These are phyloP conservation scores for Callipepla californica DNA, from an alignment of 2,113 vertebrate species.

Conservation along the genomic window DNA sequence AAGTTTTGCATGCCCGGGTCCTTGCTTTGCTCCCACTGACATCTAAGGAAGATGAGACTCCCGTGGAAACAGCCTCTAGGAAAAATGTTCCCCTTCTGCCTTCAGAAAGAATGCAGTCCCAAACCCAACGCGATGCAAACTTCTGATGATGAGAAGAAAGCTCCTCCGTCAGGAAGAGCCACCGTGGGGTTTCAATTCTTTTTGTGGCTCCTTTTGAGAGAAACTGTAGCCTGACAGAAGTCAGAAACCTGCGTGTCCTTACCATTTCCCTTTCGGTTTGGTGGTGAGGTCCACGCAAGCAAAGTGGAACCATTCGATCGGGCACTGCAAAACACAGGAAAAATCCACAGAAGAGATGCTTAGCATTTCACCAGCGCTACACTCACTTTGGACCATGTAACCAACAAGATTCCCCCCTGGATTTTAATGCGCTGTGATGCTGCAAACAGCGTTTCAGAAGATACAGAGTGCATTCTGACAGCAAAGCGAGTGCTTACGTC, in stretches of 20 bases:
- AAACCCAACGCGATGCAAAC: not conserved
- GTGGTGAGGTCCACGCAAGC: conserved; percentile 97
- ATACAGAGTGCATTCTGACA: not conserved
- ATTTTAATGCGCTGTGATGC: not conserved
- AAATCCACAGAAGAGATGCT: not conserved
- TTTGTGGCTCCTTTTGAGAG: not conserved
- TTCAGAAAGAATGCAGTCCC: not conserved
- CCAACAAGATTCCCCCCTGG: accelerated
- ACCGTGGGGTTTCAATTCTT: not conserved
- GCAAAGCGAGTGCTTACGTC: conserved; percentile 81
- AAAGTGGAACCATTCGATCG: conserved; percentile 99
- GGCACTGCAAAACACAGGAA: conserved; percentile 83
- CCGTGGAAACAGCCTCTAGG: not conserved
- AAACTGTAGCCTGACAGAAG: not conserved
- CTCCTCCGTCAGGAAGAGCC: not conserved
- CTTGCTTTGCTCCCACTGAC: not conserved
- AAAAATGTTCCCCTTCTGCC: not conserved
- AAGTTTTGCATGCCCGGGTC: accelerated
- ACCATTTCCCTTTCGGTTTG: conserved; percentile 99
- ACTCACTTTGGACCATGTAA: not conserved
- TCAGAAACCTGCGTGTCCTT: conserved; percentile 15
- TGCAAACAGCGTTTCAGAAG: not conserved
- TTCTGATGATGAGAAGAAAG: not conserved
- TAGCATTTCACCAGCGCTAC: accelerated
- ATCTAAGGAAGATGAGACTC: not conserved